These are phyloP conservation scores for Ennomos erosarius DNA, from an alignment of 2,888 invertebrate genomes.

Conservation along the genomic window DNA sequence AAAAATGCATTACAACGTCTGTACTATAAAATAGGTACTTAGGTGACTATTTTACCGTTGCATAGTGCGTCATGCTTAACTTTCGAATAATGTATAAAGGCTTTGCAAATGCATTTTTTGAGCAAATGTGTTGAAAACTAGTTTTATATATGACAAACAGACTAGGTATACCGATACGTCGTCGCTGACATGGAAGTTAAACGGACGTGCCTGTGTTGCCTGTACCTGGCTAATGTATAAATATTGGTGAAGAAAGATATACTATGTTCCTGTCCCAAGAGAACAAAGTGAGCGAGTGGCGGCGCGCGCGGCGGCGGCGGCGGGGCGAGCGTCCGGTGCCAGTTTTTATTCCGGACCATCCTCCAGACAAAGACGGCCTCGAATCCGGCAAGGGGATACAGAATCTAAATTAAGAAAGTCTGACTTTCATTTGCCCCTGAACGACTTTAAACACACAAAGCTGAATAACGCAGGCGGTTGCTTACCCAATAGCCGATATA, in stretches of 20 bases:
- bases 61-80: no score
- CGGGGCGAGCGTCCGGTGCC: conserved; percentile 31
- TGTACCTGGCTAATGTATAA: conserved; percentile 15
- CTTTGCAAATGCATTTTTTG: no score
- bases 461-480: conserved; percentile 19
- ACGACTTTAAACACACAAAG: conserved; percentile 30
- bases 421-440: conserved; percentile 39
- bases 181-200: not conserved
- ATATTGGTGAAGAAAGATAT: conserved; percentile 20
- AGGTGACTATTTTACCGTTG: no score
- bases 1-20: no score
- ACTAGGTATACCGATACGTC: no score
- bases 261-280: conserved; percentile 14
- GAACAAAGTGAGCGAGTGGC: conserved; percentile 37
- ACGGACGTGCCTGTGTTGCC: conserved; percentile 7
- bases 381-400: conserved; percentile 26
- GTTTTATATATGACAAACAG: no score
- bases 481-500: conserved; percentile 2
- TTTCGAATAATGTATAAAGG: no score
- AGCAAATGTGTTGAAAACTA: no score
- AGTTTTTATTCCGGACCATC: conserved; percentile 38
- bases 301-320: no score
- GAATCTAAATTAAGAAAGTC: conserved; percentile 42
- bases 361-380: conserved; percentile 38
- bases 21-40: no score